Base-by-base conservation (phyloP, 2,113 vertebrate genomes). In the Pseudolaguvia tuberculata region DNA sequence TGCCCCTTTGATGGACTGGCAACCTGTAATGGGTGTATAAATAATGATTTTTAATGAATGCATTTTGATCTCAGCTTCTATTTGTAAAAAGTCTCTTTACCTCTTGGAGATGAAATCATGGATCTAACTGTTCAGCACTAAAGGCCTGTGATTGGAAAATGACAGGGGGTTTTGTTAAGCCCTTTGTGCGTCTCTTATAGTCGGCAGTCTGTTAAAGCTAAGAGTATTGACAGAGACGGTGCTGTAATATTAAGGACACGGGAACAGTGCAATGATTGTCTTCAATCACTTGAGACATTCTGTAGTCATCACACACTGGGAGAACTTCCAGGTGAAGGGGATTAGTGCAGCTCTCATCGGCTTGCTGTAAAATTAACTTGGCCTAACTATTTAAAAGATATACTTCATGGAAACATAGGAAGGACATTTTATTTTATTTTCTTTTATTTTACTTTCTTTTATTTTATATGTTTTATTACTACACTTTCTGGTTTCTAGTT, bases 91-190 rank as follows among this genome's bases (percentile, higher is more conserved):
- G 84, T 85, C 80, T 84, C 50, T 85, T 84, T 84, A 83, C 81
- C 84, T 87, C 80, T 79, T 84, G 85, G 83, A 88, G 88, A 87
- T 85, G 82, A 85, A 87, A 87, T 86, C 56, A 76, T 76, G 84
- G 57, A 67, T 11, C 70, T 83, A 81, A 87, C 88, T 81, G 87
- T 83, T 86, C 81, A 80, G 84, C 82, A 85, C 83, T 86, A 86
- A 86, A 83, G 84, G 85, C 83, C 76, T 79, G 85, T 90, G 89
- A 91, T 90, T 91, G 88, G 87, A 88, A 87, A 90, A 90, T 91
- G 82, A 88, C 86, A 87, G 88, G 79, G 48, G 21, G 45, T 59
- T 70, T 69, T 70, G 13, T 63, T 42, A 68, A 68, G 61, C 61
- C 51, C 72, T 62, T 55, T 68, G 50, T 66, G 53, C 55, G 42